Evolutionary conservation across 2,888 invertebrate genomes (phyloP), one percentile per base, ranked within the genome.

Genomic region (Alviniconcha strummeri): DNA sequence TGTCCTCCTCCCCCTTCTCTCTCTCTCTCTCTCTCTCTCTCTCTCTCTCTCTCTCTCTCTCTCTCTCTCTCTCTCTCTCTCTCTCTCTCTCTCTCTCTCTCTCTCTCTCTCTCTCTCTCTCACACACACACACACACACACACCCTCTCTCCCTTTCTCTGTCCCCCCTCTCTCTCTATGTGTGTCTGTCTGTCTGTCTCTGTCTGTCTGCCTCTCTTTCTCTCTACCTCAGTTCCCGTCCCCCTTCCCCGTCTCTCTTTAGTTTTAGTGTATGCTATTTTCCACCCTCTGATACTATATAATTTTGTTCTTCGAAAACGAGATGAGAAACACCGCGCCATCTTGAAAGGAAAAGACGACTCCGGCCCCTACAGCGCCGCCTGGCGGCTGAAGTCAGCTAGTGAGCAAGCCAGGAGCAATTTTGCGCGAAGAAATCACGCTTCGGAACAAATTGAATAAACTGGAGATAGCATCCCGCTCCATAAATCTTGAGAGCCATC

Each of bases 371-470:
- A 52, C 15, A 57, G n/a, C 17, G n/a, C 55, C 57, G 60, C 19
- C 36, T 17, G 19, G 11, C 11, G 9, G 11, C 19, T 11, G 36
- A 9, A 9, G 64, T 17, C 79, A 19, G 60, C 19, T 17, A 56
- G 56, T n/a, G 56, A n/a, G 36, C 77, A 56, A 56, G 57, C 56
- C 54, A n/a, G n/a, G 77, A 56, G 82, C 82, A 82, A 82, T 82
- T 82, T 82, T 64, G 77, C 77, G 77, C 77, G 82, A 67, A 57
- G 77, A 82, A 82, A 82, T 76, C 82, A 82, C 82, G 82, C 82
- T 75, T 82, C 82, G 82, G 82, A 82, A 82, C 82, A 82, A 82
- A 82, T 82, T 82, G 82, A 82, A 82, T 82, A 82, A 82, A 82
- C 82, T 56, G 76, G 54, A 76, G 60, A 76, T 67, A 60, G 77